phyloP scores from a whole-genome alignment of 2,797 vertebrate genomes.

The Eurystomus glaucurus region DNA sequence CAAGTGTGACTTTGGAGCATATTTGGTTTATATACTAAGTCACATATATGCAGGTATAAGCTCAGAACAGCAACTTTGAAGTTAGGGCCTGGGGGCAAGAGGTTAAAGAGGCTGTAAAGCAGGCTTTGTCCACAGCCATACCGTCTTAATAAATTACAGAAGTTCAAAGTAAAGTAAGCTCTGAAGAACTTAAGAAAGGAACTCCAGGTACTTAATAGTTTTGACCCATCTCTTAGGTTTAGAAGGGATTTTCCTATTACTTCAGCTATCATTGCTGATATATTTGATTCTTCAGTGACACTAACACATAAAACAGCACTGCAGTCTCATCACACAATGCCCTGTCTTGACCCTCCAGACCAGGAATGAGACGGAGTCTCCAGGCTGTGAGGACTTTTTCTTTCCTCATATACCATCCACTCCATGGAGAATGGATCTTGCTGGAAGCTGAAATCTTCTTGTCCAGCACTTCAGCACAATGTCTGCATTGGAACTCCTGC shows the following conservation, averaged over 20 bases:
- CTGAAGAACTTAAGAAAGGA: background rate
- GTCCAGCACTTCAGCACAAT: background rate
- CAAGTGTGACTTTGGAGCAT: background rate
- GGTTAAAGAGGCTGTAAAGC: background rate
- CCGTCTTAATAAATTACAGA: background rate
- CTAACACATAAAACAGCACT: background rate
- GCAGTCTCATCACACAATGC: background rate
- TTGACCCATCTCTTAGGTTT: background rate
- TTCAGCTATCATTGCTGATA: background rate
- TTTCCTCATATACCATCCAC: background rate
- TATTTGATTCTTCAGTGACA: background rate
- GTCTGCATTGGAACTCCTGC: background rate
- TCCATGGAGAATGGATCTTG: background rate
- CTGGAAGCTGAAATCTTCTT: background rate
- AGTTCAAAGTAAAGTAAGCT: background rate
- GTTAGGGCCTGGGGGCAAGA: background rate
- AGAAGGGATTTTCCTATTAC: background rate
- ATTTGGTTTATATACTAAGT: background rate
- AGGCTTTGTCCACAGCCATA: background rate
- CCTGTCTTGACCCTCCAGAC: background rate
- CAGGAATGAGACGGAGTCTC: background rate
- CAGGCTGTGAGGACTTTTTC: background rate
- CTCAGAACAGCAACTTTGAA: conserved; percentile 11
- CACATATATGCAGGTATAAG: background rate
- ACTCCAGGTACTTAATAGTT: background rate